A percentile compares a stretch with the other conserved stretches of the same genome.
phyloP scores from a whole-genome alignment of 2,888 invertebrate genomes.

The Aradus depressus region DNA sequence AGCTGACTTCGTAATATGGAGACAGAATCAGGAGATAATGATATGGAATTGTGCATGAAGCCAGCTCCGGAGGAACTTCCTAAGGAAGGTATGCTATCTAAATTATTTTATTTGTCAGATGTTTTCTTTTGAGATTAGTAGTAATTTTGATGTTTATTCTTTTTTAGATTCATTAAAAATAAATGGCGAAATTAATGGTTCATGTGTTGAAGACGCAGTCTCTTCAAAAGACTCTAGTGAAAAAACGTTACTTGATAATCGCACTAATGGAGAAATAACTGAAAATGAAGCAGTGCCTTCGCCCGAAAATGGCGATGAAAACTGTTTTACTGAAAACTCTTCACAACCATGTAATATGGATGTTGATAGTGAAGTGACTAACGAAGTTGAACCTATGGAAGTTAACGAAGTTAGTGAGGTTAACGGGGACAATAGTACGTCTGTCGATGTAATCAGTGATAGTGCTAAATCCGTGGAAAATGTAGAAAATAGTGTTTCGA shows the following conservation, averaged over 20 bases:
- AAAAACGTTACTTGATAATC: constrained; percentile 30
- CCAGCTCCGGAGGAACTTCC: constrained; percentile 6
- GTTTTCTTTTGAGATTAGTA: too few species aligned
- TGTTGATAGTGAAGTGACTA: constrained; percentile 25
- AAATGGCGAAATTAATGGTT: constrained; percentile 40
- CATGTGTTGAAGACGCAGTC: constrained; percentile 33
- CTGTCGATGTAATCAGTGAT: constrained; percentile 9
- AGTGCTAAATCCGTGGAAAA: constrained; percentile 12
- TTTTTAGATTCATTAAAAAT: constrained; percentile 37
- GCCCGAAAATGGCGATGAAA: constrained; percentile 14
- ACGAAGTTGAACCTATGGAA: constrained; percentile 12
- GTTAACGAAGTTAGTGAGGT: constrained; percentile 8
- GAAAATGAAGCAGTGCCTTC: constrained; percentile 15
- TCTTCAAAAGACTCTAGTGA: constrained; percentile 30
- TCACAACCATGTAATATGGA: too few species aligned
- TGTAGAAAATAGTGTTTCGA: constrained; percentile 8
- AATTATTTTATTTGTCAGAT: too few species aligned
- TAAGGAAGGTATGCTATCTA: constrained; percentile 8
- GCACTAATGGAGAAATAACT: constrained; percentile 17
- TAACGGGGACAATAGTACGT: constrained; percentile 6
- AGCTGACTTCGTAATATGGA: too few species aligned
- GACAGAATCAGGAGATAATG: constrained; percentile 13
- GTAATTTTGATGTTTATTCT: constrained; percentile 16
- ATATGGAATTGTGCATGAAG: constrained; percentile 9
- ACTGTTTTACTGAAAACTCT: too few species aligned